A percentile compares a stretch with the other conserved stretches of the same genome.
Conservation (phyloP, 2,888 invertebrate species). For the Cheilosia vernalis region DNA sequence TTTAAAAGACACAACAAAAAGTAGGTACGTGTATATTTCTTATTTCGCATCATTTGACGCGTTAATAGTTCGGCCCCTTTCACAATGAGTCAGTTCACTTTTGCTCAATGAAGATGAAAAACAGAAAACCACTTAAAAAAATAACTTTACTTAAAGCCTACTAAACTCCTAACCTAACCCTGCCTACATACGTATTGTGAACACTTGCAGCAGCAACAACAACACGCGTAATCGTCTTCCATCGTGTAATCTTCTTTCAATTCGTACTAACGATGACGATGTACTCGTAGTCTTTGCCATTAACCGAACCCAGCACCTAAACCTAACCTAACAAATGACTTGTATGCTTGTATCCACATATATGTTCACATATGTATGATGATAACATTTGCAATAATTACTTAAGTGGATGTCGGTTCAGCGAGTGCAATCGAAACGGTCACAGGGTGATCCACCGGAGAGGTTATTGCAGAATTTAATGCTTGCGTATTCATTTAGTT, state of each 20-base stretch:
- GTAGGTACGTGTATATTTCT: no score
- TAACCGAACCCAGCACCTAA: neutral
- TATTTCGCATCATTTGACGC: no score
- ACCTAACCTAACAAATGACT: no score
- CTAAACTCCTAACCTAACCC: conserved; percentile 47
- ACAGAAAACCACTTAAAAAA: conserved; percentile 43
- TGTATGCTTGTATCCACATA: neutral
- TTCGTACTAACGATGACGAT: conserved; percentile 11
- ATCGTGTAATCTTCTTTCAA: conserved; percentile 27
- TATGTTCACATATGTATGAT: neutral
- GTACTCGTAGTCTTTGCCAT: conserved; percentile 3
- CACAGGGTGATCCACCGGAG: conserved; percentile 32
- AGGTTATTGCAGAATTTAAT: conserved; percentile 27
- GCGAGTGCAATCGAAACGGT: conserved; percentile 23
- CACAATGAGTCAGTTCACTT: conserved; percentile 4
- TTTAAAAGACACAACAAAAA: no score
- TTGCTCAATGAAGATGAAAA: conserved; percentile 41
- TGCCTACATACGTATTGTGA: no score
- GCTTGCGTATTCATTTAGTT: no score
- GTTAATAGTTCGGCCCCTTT: no score
- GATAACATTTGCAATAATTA: conserved; percentile 9
- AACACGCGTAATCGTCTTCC: conserved; percentile 14
- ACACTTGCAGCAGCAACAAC: neutral
- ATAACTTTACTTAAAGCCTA: conserved; percentile 47
- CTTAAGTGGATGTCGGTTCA: conserved; percentile 7